A percentile compares a stretch with the other conserved stretches of the same genome.
phyloP scores from a whole-genome alignment of 2,797 vertebrate genomes.

The Galagoides demidoff region DNA sequence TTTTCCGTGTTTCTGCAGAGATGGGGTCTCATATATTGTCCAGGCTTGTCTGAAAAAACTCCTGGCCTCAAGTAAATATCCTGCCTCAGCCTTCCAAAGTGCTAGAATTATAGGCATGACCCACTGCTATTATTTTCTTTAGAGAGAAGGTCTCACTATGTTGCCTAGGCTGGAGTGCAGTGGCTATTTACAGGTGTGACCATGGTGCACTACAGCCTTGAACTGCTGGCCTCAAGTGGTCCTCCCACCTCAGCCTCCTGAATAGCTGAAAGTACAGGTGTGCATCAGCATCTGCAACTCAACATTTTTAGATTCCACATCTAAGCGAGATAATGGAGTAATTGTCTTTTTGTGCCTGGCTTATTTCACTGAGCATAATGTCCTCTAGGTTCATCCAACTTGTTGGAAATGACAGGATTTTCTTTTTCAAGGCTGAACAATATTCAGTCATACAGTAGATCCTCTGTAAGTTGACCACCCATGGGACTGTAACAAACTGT shows the following conservation, averaged over 20 bases:
- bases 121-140: background rate
- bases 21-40: background rate
- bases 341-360: background rate
- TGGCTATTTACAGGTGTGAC: background rate
- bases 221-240: too few relatives aligned
- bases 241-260: too few relatives aligned
- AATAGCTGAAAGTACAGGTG: background rate
- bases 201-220: background rate
- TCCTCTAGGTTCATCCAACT: background rate
- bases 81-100: background rate
- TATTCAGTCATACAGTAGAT: background rate
- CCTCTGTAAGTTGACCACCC: too few relatives aligned
- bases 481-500: too few relatives aligned
- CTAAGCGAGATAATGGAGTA: background rate
- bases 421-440: background rate
- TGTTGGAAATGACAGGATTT: background rate
- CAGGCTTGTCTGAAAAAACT: background rate
- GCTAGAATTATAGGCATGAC: background rate
- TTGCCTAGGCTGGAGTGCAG: background rate
- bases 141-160: background rate
- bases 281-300: background rate
- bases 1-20: background rate
- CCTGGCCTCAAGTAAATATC: background rate
- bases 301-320: background rate
- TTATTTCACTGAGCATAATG: too few relatives aligned